Conservation (phyloP, 2,113 vertebrate genomes). For the Oryctolagus cuniculus region mOryCun1.1 NC_091449.1:52414501-52415000, state of each 20-base stretch:
- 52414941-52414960: background rate
- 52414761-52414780: slow-evolving; percentile 28
- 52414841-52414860: slow-evolving; percentile 34
- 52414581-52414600: background rate
- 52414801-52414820: slow-evolving; percentile 23
- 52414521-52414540: no score
- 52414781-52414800: slow-evolving; percentile 34
- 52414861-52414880: slow-evolving; percentile 31
- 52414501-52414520: background rate
- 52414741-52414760: slow-evolving; percentile 86
- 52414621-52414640: slow-evolving; percentile 52
- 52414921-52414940: background rate
- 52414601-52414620: background rate
- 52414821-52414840: slow-evolving; percentile 65
- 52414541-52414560: background rate
- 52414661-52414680: slow-evolving; percentile 96
- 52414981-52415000: background rate
- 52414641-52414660: slow-evolving; percentile 99
- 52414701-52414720: slow-evolving; percentile 98
- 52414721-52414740: slow-evolving; percentile 99
- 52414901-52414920: background rate
- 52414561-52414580: background rate
- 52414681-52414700: slow-evolving; percentile 96
- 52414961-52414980: slow-evolving; percentile 27
- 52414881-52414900: slow-evolving; percentile 29